Base-by-base conservation (phyloP, 2,888 invertebrate species). In the Furcula furcula region DNA sequence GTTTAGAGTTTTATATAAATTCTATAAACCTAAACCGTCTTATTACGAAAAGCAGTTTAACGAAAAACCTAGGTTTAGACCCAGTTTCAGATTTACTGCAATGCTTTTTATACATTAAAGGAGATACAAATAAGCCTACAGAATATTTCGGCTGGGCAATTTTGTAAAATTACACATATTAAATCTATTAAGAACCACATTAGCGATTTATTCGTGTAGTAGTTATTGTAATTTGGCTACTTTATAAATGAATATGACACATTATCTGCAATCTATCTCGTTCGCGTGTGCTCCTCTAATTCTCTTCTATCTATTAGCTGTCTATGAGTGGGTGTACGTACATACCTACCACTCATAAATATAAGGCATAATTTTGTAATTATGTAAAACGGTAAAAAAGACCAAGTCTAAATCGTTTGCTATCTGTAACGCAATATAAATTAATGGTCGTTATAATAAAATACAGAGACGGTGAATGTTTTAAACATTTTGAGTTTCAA, bases 341-440 rank as follows among this genome's bases (percentile, higher is more conserved):
- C 41, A 54, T 55, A 63, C 59, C 55, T 64, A 71, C n/a, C n/a
- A n/a, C 73, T 74, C 75, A 68, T 79, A 77, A 76, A 80, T 71
- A 76, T 65, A 70, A 75, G 68, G 75, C 77, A 82, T 84, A 83
- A 83, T 82, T 83, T 82, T 76, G 81, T 86, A 83, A 85, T 85
- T 83, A 84, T 81, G 75, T 81, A 79, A 84, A 84, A 79, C 83
- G 82, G 77, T 82, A 81, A 79, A 84, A 73, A 82, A 77, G n/a
- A 65, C 58, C 66, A 66, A 71, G 67, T 69, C 73, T 63, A 75
- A 82, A 81, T 74, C 73, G 76, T 75, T 84, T 68, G 73, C 75
- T 80, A 83, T 83, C 71, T 80, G 77, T 81, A 84, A 81, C 79
- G 78, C 76, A 83, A 82, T 77, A 80, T 81, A 84, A 77, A 72